Evolutionary conservation across 2,113 vertebrate genomes (phyloP), one percentile per base, ranked within the genome.

Genomic region (Forbesichthys agassizii): DNA sequence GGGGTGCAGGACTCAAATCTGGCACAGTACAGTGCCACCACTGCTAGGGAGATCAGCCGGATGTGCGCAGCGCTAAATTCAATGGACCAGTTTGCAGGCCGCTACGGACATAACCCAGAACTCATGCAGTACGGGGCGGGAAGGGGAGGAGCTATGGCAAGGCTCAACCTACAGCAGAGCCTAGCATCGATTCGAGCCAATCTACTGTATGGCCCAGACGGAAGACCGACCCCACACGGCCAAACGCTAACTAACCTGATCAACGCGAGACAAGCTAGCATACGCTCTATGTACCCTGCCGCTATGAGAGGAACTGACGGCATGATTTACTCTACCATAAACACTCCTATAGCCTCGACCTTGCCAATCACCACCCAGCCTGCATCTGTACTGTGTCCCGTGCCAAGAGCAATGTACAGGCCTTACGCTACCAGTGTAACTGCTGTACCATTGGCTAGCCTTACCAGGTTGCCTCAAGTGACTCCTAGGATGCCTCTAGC

Each of bases 311-410:
- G 96, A 0, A 94, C 96, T 0, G 97, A 99, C 0, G 98, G 98
- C 73, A 98, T 99, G 96, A 98, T 98, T 89, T 99, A 99, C 82
- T 99, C 98, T 9, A 99, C 97, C 33, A 99, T 99, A 77, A 99
- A 97, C 66, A 96, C 96, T 3, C 98, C 98, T 4, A 99, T 99
- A 2, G 96, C 96, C 47, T 99, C 98, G 64, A 99, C 98, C 0
- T 95, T 99, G 84, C 98, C 98, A 89, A 99, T 99, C 87, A 99
- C 98, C 78, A 99, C 98, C 42, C 98, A 99, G 85, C 98, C 98
- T 0, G 90, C 94, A 46, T 93, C 97, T 0, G 96, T 95, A 33
- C 70, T 98, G 52, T 92, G 92, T 53, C 95, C 96, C 57, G 94
- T 96, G 92, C 91, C 97, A 61, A 94, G 94, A 51, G 93, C 94